These are phyloP conservation scores for Clostera curtula DNA, from an alignment of 2,888 invertebrate species.

Conservation along the genomic window DNA sequence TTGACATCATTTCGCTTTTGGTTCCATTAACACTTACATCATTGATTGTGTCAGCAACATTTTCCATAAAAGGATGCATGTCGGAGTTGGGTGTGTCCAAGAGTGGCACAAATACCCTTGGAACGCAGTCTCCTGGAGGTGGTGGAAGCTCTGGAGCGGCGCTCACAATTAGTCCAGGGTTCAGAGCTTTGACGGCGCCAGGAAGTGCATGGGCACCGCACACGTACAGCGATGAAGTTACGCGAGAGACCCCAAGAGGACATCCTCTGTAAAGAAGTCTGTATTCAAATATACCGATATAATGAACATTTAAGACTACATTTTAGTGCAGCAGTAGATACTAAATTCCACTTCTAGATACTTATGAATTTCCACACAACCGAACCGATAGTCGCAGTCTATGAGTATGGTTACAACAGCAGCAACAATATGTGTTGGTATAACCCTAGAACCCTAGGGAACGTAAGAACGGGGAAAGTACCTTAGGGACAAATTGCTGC, in stretches of 20 bases:
- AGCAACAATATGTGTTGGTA: no score
- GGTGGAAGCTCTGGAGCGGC: constrained; percentile 89
- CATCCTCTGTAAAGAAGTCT: constrained; percentile 46
- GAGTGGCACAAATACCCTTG: constrained; percentile 81
- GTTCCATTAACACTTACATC: constrained; percentile 74
- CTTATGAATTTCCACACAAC: no score
- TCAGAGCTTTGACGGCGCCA: constrained; percentile 78
- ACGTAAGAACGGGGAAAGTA: no score
- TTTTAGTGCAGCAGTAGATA: no score
- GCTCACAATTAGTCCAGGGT: constrained; percentile 86
- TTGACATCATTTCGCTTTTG: no score
- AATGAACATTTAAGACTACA: no score
- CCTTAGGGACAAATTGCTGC: no score
- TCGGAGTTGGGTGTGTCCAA: constrained; percentile 84
- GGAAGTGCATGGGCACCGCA: constrained; percentile 87
- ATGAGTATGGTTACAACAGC: no score
- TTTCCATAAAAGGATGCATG: constrained; percentile 84
- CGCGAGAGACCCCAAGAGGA: constrained; percentile 79
- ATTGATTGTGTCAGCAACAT: constrained; percentile 84
- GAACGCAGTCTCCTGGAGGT: constrained; percentile 74
- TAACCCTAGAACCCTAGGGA: no score
- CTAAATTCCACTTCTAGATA: no score
- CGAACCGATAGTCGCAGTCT: no score
- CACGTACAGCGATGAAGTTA: constrained; percentile 83
- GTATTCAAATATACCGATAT: neutral